These are phyloP conservation scores for Leptopilina clavipes DNA, from an alignment of 1,140 invertebrate genomes.

Conservation along the genomic window DNA sequence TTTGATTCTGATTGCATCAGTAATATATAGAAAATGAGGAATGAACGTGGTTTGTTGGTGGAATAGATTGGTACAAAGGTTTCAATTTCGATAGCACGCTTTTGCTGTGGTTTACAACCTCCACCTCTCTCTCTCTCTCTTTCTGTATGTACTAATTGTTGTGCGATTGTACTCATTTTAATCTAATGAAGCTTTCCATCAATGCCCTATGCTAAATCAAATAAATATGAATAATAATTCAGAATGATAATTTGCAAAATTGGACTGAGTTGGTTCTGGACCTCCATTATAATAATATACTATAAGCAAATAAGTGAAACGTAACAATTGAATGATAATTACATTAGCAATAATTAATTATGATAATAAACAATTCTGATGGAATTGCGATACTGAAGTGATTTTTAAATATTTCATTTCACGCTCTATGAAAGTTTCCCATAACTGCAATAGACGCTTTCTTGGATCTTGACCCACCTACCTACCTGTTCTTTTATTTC, in stretches of 20 bases:
- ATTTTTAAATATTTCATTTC: too few species aligned
- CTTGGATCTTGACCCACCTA: too few species aligned
- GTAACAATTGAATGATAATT: too few species aligned
- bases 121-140: too few species aligned
- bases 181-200: slow-evolving; percentile 2
- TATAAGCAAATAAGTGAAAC: too few species aligned
- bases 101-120: slow-evolving; percentile 5
- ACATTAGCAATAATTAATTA: too few species aligned
- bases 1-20: not conserved
- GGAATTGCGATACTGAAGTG: too few species aligned
- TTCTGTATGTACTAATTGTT: not conserved
- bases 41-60: not conserved
- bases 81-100: slow-evolving; percentile 22
- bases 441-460: too few species aligned
- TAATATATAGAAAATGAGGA: not conserved
- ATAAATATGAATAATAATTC: not conserved
- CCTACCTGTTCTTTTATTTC: not conserved
- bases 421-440: too few species aligned
- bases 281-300: too few species aligned
- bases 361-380: too few species aligned
- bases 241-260: not conserved
- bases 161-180: slow-evolving; percentile 9
- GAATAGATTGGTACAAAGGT: slow-evolving; percentile 28
- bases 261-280: too few species aligned
- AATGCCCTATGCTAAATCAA: not conserved